Percentiles rank a stretch among this genome's conserved stretches.
Conservation (phyloP, 2,113 vertebrate species). For the Pandion haliaetus region DNA sequence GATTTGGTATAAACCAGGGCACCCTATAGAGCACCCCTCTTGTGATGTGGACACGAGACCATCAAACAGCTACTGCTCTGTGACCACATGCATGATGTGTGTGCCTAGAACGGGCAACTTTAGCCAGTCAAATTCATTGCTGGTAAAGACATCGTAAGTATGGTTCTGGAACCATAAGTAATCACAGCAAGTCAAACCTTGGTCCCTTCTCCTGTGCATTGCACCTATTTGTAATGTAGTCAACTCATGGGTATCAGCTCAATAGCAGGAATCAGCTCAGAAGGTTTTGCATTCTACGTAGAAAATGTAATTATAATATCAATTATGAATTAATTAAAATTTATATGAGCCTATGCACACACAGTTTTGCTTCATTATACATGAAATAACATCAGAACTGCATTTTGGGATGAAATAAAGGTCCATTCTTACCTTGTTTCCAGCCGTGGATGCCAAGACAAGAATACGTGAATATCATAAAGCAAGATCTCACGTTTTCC, state of each 20-base stretch:
- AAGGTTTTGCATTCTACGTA: neutral
- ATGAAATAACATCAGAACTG: neutral
- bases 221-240: neutral
- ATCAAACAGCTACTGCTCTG: neutral
- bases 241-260: neutral
- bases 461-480: neutral
- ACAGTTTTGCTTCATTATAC: neutral
- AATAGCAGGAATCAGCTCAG: neutral
- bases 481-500: neutral
- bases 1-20: neutral
- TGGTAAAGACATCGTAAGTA: neutral
- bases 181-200: neutral
- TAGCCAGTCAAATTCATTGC: neutral
- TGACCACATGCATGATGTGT: fast-evolving
- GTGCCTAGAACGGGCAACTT: neutral
- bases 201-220: neutral
- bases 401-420: neutral
- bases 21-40: neutral
- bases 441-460: neutral
- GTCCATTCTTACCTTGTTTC: neutral
- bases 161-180: neutral
- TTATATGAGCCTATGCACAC: neutral
- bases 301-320: neutral
- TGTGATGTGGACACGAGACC: neutral
- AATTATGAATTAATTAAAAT: neutral